Conservation (phyloP, 2,797 vertebrate genomes). For the Presbytis comata region DNA sequence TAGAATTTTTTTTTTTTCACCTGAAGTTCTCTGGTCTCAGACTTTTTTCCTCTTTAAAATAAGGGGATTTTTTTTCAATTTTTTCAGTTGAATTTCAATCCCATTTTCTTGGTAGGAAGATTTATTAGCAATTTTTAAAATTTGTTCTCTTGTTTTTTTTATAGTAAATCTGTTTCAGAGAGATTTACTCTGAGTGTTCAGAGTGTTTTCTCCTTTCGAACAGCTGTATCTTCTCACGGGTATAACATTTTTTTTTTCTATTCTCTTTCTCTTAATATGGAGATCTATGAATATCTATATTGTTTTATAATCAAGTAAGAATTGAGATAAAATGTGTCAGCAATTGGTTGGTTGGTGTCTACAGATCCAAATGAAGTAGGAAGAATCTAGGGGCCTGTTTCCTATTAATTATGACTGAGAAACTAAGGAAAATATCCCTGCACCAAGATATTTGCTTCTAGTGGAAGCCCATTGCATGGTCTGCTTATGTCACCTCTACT, state of each 20-base stretch:
- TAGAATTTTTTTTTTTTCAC: background rate
- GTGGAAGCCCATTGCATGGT: background rate
- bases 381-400: background rate
- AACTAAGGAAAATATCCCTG: background rate
- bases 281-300: background rate
- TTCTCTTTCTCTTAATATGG: background rate
- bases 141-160: background rate
- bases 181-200: background rate
- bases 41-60: background rate
- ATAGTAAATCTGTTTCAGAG: background rate
- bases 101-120: background rate
- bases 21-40: background rate
- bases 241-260: background rate
- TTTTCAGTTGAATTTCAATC: background rate
- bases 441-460: background rate
- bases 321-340: background rate
- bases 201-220: background rate
- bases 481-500: background rate
- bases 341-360: background rate
- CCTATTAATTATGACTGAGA: background rate
- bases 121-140: background rate
- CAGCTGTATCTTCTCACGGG: background rate
- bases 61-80: background rate
- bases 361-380: background rate
- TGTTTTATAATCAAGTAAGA: background rate